Evolutionary conservation across 2,797 vertebrate species (phyloP).

Genomic region (Rousettus madagascariensis): DNA sequence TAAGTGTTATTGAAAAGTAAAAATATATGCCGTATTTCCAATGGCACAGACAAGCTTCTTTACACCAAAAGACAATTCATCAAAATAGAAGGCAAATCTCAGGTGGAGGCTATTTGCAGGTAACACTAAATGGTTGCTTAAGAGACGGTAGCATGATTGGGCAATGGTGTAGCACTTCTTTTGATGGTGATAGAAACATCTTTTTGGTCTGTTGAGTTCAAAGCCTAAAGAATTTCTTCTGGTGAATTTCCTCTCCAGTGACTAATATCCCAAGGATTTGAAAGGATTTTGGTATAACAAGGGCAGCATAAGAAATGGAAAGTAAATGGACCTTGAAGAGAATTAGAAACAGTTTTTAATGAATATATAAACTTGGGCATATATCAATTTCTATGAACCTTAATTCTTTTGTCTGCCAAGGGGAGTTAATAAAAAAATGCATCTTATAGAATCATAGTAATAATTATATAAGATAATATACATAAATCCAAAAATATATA

Average conservation of each 20-base stretch:
- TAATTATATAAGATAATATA: not conserved
- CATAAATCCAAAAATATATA: not conserved
- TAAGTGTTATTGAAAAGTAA: not conserved
- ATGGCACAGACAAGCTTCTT: not conserved
- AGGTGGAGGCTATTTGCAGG: not conserved
- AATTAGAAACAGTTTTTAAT: not conserved
- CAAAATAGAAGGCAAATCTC: not conserved
- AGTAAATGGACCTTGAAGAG: not conserved
- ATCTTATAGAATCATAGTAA: not conserved
- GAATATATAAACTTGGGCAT: not conserved
- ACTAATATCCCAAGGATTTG: not conserved
- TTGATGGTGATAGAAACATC: not conserved
- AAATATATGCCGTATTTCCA: not conserved
- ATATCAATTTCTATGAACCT: not conserved
- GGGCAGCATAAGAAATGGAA: not conserved
- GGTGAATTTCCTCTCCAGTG: not conserved
- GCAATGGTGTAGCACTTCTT: not conserved
- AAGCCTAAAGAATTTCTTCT: not conserved
- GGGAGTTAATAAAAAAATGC: not conserved
- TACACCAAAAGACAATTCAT: not conserved
- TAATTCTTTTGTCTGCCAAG: not conserved
- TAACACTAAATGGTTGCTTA: not conserved
- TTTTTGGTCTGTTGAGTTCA: not conserved
- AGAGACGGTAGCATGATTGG: not conserved
- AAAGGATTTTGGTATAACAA: not conserved